These are phyloP conservation scores for Pollenia labialis DNA, from an alignment of 2,888 invertebrate genomes.

Conservation along the genomic window DNA sequence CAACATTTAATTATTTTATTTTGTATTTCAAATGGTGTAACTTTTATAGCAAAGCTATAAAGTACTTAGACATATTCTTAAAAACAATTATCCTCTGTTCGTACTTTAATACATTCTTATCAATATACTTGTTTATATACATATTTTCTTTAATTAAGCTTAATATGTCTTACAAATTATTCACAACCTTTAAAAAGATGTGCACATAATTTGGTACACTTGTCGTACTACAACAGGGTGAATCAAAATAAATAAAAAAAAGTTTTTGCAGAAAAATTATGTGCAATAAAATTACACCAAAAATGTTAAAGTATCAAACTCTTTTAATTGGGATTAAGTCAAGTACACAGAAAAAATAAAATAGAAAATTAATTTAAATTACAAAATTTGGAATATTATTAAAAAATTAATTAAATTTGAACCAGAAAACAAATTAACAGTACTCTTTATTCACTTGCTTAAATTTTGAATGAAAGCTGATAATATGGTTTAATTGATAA, in stretches of 20 bases:
- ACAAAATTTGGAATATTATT: too few species aligned
- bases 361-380: too few species aligned
- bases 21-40: neutral
- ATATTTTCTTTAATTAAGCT: conserved; percentile 59
- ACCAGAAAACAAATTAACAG: too few species aligned
- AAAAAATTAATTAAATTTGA: too few species aligned
- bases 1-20: neutral
- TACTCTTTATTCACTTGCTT: too few species aligned
- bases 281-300: too few species aligned
- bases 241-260: neutral
- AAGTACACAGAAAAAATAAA: too few species aligned
- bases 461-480: too few species aligned
- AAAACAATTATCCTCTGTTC: neutral
- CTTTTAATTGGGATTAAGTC: too few species aligned
- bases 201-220: neutral
- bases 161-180: conserved; percentile 51
- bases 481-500: too few species aligned
- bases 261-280: too few species aligned
- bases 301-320: too few species aligned
- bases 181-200: conserved; percentile 1
- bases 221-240: neutral
- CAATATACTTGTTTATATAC: neutral
- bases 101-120: neutral
- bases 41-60: neutral
- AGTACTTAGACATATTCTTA: neutral